Evolutionary conservation across 1,140 invertebrate genomes (phyloP).

Genomic region (Drosophila melanica): DNA sequence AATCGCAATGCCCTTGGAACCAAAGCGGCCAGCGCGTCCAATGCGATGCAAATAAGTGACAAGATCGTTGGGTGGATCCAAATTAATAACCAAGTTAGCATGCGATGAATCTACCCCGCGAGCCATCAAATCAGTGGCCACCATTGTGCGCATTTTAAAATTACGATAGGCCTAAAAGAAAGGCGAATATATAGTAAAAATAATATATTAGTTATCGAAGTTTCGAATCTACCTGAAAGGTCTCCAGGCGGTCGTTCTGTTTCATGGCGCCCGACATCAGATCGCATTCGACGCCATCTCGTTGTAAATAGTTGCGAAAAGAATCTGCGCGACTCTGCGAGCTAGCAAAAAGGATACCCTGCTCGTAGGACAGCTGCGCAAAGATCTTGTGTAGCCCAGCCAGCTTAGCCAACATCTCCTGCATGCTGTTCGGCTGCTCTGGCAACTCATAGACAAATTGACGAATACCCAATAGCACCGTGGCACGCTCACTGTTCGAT

Average conservation of each 20-base stretch:
- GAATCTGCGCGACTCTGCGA: slow-evolving; percentile 91
- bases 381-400: slow-evolving; percentile 89
- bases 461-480: slow-evolving; percentile 89
- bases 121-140: slow-evolving; percentile 96
- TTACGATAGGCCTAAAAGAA: slow-evolving; percentile 90
- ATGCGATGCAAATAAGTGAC: slow-evolving; percentile 98
- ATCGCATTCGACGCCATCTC: slow-evolving; percentile 86
- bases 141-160: slow-evolving; percentile 92
- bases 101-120: slow-evolving; percentile 95
- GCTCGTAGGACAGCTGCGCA: slow-evolving; percentile 90
- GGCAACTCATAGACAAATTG: slow-evolving; percentile 89
- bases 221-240: slow-evolving; percentile 89
- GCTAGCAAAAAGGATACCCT: slow-evolving; percentile 96
- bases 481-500: slow-evolving; percentile 86
- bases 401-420: slow-evolving; percentile 89
- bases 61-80: slow-evolving; percentile 92
- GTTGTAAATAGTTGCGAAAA: slow-evolving; percentile 88
- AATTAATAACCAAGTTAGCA: slow-evolving; percentile 96
- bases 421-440: slow-evolving; percentile 86
- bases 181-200: slow-evolving; percentile 85
- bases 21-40: slow-evolving; percentile 96
- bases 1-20: slow-evolving; percentile 90
- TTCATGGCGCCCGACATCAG: slow-evolving; percentile 91
- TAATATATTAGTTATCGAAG: slow-evolving; percentile 88
- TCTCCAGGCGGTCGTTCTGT: slow-evolving; percentile 90